phyloP scores from a whole-genome alignment of 2,113 vertebrate species.

The Hyla sarda region DNA sequence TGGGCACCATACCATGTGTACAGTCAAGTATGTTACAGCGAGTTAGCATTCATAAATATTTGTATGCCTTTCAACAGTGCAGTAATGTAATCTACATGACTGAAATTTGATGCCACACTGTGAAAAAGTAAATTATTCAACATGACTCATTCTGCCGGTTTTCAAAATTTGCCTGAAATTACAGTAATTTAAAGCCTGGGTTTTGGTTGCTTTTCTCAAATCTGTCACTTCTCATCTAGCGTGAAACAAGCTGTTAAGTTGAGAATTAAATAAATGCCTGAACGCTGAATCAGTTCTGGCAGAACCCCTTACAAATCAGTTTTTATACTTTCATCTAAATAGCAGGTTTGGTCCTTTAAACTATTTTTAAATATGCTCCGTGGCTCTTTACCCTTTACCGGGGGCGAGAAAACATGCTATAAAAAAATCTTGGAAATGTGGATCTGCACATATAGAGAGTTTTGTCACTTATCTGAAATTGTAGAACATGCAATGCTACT shows the following conservation, averaged over 20 bases:
- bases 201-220: constrained; percentile 55
- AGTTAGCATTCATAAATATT: constrained; percentile 51
- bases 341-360: constrained; percentile 46
- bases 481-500: neutral
- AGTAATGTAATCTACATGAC: constrained; percentile 53
- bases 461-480: constrained; percentile 13
- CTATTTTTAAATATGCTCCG: constrained; percentile 51
- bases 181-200: constrained; percentile 55
- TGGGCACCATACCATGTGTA: neutral
- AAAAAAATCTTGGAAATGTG: neutral
- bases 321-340: constrained; percentile 56
- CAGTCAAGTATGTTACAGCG: constrained; percentile 26
- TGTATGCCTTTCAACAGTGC: constrained; percentile 30
- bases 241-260: constrained; percentile 57
- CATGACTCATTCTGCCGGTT: constrained; percentile 54
- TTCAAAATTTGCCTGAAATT: constrained; percentile 58
- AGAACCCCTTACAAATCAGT: constrained; percentile 57
- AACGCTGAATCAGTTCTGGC: constrained; percentile 51
- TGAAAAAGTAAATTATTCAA: constrained; percentile 52
- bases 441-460: neutral
- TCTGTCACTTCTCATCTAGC: constrained; percentile 58
- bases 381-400: constrained; percentile 24
- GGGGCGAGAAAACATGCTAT: neutral
- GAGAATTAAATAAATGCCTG: constrained; percentile 55
- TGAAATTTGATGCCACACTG: constrained; percentile 42